Percentiles rank a stretch among this genome's conserved stretches.
These are phyloP conservation scores for Lithobates pipiens DNA, from an alignment of 2,797 vertebrate genomes.

Conservation along the genomic window DNA sequence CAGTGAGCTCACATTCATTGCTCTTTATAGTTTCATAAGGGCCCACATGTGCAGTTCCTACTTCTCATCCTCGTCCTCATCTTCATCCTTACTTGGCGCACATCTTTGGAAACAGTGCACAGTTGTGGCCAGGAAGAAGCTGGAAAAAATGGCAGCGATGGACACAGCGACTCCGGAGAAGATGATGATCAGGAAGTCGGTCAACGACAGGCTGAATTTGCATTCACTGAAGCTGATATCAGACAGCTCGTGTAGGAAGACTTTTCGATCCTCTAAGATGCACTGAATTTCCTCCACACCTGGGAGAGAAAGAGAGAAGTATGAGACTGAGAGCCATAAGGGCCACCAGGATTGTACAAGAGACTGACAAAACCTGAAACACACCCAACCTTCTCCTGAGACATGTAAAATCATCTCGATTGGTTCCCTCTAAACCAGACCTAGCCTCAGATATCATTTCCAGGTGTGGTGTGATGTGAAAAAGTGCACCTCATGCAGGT, in stretches of 20 bases:
- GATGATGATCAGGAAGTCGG: constrained; percentile 96
- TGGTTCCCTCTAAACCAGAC: no score
- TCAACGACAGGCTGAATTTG: constrained; percentile 91
- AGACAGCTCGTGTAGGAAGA: constrained; percentile 90
- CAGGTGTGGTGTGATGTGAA: no score
- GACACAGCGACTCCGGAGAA: constrained; percentile 97
- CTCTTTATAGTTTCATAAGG: background rate
- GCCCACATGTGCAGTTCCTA: constrained; percentile 66
- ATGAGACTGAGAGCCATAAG: background rate
- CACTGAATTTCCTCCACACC: constrained; percentile 93
- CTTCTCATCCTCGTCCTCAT: constrained; percentile 93
- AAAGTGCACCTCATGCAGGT: no score
- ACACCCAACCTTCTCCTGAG: no score
- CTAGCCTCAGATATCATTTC: no score
- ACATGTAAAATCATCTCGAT: no score
- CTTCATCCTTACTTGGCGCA: constrained; percentile 87
- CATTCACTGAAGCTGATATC: constrained; percentile 97
- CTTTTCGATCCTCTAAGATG: constrained; percentile 87
- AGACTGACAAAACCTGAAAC: background rate
- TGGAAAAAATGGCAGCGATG: constrained; percentile 94
- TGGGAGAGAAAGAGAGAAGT: constrained; percentile 67
- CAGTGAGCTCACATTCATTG: background rate
- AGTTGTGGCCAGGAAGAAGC: constrained; percentile 96
- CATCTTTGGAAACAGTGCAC: constrained; percentile 98
- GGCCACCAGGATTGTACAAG: background rate